A percentile compares a stretch with the other conserved stretches of the same genome.
Conservation (phyloP, 2,888 invertebrate species). For the Trimorus sp. region DNA sequence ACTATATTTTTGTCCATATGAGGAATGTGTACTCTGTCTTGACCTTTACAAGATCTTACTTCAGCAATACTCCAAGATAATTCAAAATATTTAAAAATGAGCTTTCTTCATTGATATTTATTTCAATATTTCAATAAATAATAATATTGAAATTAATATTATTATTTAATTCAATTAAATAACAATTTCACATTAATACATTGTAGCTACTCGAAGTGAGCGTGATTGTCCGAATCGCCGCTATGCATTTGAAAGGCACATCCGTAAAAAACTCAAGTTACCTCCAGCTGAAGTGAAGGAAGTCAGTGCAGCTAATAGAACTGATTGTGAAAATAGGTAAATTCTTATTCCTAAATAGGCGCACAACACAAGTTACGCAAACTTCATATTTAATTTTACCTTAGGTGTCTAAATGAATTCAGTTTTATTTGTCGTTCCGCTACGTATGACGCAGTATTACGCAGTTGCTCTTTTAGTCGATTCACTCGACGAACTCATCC, state of each 20-base stretch:
- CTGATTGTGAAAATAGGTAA: conserved; percentile 93
- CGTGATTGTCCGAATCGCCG: conserved; percentile 93
- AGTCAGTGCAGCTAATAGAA: conserved; percentile 91
- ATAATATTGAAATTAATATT: background rate
- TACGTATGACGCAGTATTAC: conserved; percentile 89
- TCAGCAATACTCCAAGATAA: too few relatives aligned
- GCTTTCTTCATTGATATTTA: background rate
- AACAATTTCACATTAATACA: background rate
- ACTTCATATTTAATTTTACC: background rate
- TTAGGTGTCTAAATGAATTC: conserved; percentile 91
- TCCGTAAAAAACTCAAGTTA: conserved; percentile 91
- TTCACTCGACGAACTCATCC: conserved; percentile 94
- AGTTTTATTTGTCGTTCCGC: conserved; percentile 94
- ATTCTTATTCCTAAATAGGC: background rate
- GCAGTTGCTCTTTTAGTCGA: conserved; percentile 90
- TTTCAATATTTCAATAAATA: background rate
- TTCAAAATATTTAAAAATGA: too few relatives aligned
- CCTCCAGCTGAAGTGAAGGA: conserved; percentile 92
- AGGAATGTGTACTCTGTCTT: too few relatives aligned
- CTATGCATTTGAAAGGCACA: conserved; percentile 94
- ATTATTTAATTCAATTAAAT: background rate
- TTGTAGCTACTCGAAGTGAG: conserved; percentile 84
- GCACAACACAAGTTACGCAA: too few relatives aligned
- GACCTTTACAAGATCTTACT: too few relatives aligned
- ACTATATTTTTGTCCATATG: too few relatives aligned